Base-by-base conservation (phyloP, 2,888 invertebrate species). In the Andrena haemorrhoa region DNA sequence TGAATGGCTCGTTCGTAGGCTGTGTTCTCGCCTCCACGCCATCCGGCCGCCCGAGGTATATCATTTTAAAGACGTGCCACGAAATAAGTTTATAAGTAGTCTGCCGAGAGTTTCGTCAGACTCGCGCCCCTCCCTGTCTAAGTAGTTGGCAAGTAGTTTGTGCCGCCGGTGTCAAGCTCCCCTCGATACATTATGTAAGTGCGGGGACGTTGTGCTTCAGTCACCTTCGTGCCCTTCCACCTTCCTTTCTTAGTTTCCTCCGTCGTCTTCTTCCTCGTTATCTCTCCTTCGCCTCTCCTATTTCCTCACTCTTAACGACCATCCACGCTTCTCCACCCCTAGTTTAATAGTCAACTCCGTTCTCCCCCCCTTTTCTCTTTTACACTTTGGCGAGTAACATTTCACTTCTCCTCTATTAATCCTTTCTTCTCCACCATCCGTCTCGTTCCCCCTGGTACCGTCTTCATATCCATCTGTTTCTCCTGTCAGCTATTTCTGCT, bases 71-170 rank as follows among this genome's bases (percentile, higher is more conserved):
- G 91, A 92, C 92, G 90, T 90, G 90, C 90, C 89, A 86, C 90
- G 89, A 92, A 91, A 92, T 92, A 92, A 92, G 91, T 92, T 92
- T 92, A 89, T 92, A 92, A 92, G 92, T 92, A 92, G 92, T 92
- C 90, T 89, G 86, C 88, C 86, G 89, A 89, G 90, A 92, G 90
- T 92, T 91, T 91, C 88, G 90, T 90, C 92, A 90, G 91, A 89
- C 90, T 85, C 86, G 86, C 88, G 88, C 87, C 88, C 87, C 86
- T 84, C 88, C 87, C 87, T 84, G 87, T 88, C 91, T 92, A 91
- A 91, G 90, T 91, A 92, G 92, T 92, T 92, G 90, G 85, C 89
- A 91, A 92, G 92, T 92, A 92, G 91, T 92, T 92, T 91, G 89
- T 89, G 88, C 89, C 82, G 83, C 81, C 90, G 83, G 85, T 91